Evolutionary conservation across 2,888 invertebrate genomes (phyloP).

Genomic region (Mesorhabditis spiculigera): DNA sequence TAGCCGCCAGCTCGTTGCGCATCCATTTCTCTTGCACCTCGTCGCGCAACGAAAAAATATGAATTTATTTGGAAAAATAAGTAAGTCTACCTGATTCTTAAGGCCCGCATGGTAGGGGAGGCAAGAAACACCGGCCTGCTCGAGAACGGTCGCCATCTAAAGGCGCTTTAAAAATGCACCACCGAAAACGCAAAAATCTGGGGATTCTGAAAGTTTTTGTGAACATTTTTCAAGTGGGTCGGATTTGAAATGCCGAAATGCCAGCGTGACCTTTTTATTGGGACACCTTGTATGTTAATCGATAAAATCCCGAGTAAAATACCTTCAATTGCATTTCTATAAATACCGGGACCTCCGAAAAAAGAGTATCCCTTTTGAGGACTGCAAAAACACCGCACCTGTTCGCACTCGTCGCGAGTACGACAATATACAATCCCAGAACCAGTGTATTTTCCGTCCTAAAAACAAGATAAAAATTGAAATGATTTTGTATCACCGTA

Average conservation of each 20-base stretch:
- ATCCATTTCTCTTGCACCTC: constrained; percentile 87
- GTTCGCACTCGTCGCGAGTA: constrained; percentile 83
- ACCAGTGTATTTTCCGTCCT: constrained; percentile 21
- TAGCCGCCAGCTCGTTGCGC: constrained; percentile 79
- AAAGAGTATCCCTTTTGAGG: neutral
- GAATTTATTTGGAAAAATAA: neutral
- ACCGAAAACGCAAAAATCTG: too few species aligned
- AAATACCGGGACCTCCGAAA: neutral
- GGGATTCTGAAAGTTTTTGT: too few species aligned
- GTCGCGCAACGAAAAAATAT: constrained; percentile 67
- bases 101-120: constrained; percentile 53
- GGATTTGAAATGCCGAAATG: too few species aligned
- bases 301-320: too few species aligned
- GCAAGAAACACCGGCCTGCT: constrained; percentile 61
- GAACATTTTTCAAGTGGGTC: too few species aligned
- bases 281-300: too few species aligned
- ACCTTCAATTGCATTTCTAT: neutral
- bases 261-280: too few species aligned
- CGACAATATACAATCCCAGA: constrained; percentile 84
- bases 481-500: too few species aligned
- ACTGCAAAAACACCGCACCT: constrained; percentile 49
- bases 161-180: too few species aligned
- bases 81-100: constrained; percentile 24
- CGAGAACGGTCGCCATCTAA: constrained; percentile 76
- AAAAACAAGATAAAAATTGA: too few species aligned